Percentiles rank a stretch among this genome's conserved stretches.
These are phyloP conservation scores for Cerastoderma edule DNA, from an alignment of 2,888 invertebrate species.

Conservation along the genomic window DNA sequence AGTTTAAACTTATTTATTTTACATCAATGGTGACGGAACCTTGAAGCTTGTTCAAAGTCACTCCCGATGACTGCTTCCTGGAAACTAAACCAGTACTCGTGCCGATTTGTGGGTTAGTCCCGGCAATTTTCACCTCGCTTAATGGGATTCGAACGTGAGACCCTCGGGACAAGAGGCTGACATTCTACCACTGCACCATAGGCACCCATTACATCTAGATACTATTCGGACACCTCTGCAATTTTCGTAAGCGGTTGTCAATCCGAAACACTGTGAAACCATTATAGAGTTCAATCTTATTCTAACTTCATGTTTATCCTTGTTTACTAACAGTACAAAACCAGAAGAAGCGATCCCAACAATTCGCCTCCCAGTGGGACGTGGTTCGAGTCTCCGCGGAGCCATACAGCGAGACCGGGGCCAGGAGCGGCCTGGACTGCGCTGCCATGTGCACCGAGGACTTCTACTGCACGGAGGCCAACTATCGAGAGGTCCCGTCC, in stretches of 20 bases:
- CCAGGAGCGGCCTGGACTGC: slow-evolving; percentile 45
- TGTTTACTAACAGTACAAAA: slow-evolving; percentile 38
- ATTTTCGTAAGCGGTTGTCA: neutral
- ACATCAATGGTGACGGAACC: no score
- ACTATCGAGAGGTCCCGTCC: slow-evolving; percentile 29
- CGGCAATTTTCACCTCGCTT: no score
- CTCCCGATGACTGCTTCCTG: no score
- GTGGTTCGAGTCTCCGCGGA: slow-evolving; percentile 21
- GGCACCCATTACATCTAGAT: no score
- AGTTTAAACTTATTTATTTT: no score
- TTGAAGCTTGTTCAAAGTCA: no score
- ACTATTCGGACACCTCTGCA: neutral
- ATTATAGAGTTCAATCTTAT: neutral
- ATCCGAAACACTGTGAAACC: neutral
- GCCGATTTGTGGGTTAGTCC: no score
- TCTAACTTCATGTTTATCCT: neutral
- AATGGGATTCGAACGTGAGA: no score
- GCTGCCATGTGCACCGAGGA: slow-evolving; percentile 35
- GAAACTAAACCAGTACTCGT: no score
- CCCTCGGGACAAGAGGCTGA: no score
- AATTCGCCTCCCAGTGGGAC: slow-evolving; percentile 2
- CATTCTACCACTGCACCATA: no score
- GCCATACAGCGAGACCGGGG: slow-evolving; percentile 20
- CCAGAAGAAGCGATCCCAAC: slow-evolving; percentile 15
- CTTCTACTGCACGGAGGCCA: slow-evolving; percentile 41